phyloP scores from a whole-genome alignment of 2,888 invertebrate genomes.

The Tricholauxania praeusta region DNA sequence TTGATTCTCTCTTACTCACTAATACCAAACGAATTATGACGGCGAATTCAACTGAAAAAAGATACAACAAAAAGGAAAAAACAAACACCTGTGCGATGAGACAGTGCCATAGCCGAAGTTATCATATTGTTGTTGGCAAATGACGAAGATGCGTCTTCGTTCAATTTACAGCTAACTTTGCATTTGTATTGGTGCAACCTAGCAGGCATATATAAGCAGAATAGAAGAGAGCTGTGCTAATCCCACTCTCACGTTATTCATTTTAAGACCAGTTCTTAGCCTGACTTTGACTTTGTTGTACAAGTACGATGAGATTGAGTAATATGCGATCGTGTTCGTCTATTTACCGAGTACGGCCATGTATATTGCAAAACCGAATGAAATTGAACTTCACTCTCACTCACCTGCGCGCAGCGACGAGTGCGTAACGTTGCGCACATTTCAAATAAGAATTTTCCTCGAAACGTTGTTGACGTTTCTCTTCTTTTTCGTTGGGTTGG shows the following conservation, averaged over 20 bases:
- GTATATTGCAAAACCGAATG: slow-evolving; percentile 45
- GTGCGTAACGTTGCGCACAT: slow-evolving; percentile 7
- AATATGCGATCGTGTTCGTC: slow-evolving; percentile 34
- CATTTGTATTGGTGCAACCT: slow-evolving; percentile 53
- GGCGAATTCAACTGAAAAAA: slow-evolving; percentile 49
- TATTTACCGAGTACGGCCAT: not conserved
- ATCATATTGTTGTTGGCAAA: not conserved
- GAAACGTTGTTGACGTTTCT: not conserved
- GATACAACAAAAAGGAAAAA: slow-evolving; percentile 26
- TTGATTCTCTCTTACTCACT: slow-evolving; percentile 39
- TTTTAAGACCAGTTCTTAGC: slow-evolving; percentile 41
- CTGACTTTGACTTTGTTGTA: slow-evolving; percentile 59
- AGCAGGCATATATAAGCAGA: slow-evolving; percentile 33
- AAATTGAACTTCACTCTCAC: slow-evolving; percentile 59
- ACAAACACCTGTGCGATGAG: slow-evolving; percentile 44
- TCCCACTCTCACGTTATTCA: not conserved
- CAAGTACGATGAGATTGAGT: slow-evolving; percentile 6
- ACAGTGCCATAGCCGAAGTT: not conserved
- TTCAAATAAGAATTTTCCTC: slow-evolving; percentile 24
- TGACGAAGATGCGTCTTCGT: slow-evolving; percentile 42
- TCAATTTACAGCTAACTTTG: slow-evolving; percentile 67
- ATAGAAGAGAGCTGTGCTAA: slow-evolving; percentile 6
- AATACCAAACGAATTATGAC: slow-evolving; percentile 40
- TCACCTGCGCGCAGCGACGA: slow-evolving; percentile 47
- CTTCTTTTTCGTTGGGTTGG: slow-evolving; percentile 5